A percentile compares a stretch with the other conserved stretches of the same genome.
Evolutionary conservation across 2,113 vertebrate species (phyloP).

Genomic region (Scomber colias): DNA sequence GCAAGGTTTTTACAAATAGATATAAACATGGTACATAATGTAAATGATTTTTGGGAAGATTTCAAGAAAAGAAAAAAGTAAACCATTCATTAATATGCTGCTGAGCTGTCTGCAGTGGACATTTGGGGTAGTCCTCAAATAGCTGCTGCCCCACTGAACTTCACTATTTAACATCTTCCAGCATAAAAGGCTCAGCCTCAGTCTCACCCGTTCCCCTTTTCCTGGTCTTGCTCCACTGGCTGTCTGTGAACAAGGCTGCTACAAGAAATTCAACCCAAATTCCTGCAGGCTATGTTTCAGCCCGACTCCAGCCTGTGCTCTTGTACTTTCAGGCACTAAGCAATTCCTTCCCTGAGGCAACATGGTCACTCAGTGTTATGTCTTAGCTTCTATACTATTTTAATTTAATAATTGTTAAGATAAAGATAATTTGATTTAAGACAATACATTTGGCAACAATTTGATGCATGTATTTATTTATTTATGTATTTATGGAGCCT

Average conservation of each 20-base stretch:
- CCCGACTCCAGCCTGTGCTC: constrained; percentile 27
- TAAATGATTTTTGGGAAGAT: background rate
- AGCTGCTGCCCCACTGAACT: background rate
- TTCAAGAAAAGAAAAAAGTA: background rate
- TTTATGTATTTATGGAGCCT: too few species aligned
- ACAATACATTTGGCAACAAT: too few species aligned
- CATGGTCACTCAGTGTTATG: constrained; percentile 13
- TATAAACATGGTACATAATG: background rate
- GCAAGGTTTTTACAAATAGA: background rate
- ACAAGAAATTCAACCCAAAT: constrained; percentile 12
- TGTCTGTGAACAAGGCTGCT: constrained; percentile 26
- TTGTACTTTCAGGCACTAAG: constrained; percentile 31
- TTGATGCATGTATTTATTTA: too few species aligned
- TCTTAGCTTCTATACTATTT: too few species aligned
- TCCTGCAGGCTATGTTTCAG: constrained; percentile 43
- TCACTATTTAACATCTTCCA: constrained; percentile 2
- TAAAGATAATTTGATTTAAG: too few species aligned
- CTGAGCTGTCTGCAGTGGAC: constrained; percentile 1
- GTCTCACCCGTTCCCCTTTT: background rate
- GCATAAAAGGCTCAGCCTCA: constrained; percentile 11
- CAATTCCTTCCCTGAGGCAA: constrained; percentile 48
- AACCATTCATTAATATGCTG: constrained; percentile 7
- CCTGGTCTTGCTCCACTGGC: constrained; percentile 10
- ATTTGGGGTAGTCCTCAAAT: background rate
- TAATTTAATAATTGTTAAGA: too few species aligned